Evolutionary conservation across 2,113 vertebrate genomes (phyloP).

Genomic region (Anarhynchus alexandrinus): DNA sequence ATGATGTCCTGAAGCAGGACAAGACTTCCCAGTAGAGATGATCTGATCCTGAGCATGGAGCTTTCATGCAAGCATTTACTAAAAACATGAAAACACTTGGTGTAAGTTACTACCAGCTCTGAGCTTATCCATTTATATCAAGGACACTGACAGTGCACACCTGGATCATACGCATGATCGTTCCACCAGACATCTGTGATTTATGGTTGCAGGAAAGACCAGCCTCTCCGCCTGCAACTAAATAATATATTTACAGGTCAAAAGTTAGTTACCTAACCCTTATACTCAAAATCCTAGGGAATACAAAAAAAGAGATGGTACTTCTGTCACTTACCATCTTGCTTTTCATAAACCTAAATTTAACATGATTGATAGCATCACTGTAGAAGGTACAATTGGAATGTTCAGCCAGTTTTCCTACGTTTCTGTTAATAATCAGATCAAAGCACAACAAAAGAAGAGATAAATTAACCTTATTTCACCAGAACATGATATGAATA

Average conservation of each 20-base stretch:
- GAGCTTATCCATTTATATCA: neutral
- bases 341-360: neutral
- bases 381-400: neutral
- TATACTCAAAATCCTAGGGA: neutral
- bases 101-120: constrained; percentile 6
- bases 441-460: neutral
- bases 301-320: neutral
- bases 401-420: neutral
- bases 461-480: neutral
- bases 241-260: neutral
- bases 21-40: neutral
- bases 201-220: neutral
- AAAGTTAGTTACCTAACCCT: neutral
- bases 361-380: neutral
- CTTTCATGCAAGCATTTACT: neutral
- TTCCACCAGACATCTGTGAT: neutral
- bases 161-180: neutral
- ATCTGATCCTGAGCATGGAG: neutral
- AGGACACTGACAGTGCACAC: neutral
- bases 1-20: neutral
- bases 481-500: neutral
- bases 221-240: neutral
- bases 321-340: neutral
- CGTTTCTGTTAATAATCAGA: neutral
- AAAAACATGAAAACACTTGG: neutral